phyloP scores from a whole-genome alignment of 2,797 vertebrate species.

The Delichon dasypus region DNA sequence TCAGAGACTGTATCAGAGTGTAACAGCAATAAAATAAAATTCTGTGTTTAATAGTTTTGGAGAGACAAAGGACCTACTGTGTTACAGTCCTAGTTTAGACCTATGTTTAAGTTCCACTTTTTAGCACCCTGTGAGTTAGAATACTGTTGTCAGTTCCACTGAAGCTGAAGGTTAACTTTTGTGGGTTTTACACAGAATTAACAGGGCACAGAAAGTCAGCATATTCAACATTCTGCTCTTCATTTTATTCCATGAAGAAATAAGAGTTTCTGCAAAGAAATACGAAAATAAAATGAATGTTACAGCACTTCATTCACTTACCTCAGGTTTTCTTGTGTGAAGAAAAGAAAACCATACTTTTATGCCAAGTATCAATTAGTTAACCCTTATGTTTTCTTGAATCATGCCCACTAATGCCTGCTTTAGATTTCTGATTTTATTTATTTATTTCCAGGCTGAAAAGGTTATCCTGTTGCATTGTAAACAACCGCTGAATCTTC shows the following conservation, averaged over 20 bases:
- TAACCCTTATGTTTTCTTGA: not conserved
- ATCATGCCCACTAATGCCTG: not conserved
- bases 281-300: not conserved
- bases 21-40: not conserved
- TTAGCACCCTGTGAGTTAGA: not conserved
- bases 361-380: not conserved
- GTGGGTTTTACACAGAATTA: not conserved
- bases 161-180: not conserved
- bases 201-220: not conserved
- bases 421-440: slow-evolving; percentile 4
- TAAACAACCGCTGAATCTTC: slow-evolving; percentile 70
- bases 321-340: not conserved
- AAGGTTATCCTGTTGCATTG: slow-evolving; percentile 82
- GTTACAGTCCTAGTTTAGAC: not conserved
- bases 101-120: not conserved
- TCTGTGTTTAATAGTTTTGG: not conserved
- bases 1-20: not conserved
- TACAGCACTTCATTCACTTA: not conserved
- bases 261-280: not conserved
- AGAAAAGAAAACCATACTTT: not conserved
- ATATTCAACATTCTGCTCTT: not conserved
- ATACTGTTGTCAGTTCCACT: not conserved
- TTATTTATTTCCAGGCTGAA: slow-evolving; percentile 72
- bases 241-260: not conserved
- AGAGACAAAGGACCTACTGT: not conserved